Percentiles rank a stretch among this genome's conserved stretches.
These are phyloP conservation scores for Aethes cnicana DNA, from an alignment of 2,888 invertebrate species.

Conservation along the genomic window DNA sequence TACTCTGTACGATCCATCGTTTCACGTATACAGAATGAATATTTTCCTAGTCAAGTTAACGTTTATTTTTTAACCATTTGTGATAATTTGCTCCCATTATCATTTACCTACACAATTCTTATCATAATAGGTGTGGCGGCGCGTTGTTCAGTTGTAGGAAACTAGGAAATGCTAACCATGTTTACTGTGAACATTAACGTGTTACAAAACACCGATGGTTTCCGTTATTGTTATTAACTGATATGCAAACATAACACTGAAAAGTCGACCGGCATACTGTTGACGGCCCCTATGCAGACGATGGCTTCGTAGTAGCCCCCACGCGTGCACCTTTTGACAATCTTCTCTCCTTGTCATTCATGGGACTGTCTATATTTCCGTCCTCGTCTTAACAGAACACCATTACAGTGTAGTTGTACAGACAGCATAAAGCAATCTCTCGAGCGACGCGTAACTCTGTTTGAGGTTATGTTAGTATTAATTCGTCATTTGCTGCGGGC, in stretches of 20 bases:
- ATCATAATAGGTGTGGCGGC: conserved; percentile 25
- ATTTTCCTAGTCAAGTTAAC: conserved; percentile 4
- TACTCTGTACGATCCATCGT: background rate
- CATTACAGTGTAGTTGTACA: conserved; percentile 63
- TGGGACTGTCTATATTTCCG: conserved; percentile 43
- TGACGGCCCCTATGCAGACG: conserved; percentile 20
- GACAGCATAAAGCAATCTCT: conserved; percentile 74
- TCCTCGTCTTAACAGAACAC: conserved; percentile 66
- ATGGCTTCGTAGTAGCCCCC: conserved; percentile 20
- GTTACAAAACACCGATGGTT: conserved; percentile 34
- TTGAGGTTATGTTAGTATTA: conserved; percentile 81
- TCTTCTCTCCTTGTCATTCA: conserved; percentile 52
- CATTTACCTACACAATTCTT: conserved; percentile 24
- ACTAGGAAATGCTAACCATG: conserved; percentile 24
- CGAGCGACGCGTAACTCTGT: conserved; percentile 73
- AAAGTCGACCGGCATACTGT: conserved; percentile 10
- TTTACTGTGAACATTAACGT: conserved; percentile 38
- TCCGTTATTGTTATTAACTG: conserved; percentile 37
- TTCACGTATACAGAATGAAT: background rate
- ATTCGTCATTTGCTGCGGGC: conserved; percentile 64
- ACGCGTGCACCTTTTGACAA: conserved; percentile 50
- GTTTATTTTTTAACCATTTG: background rate
- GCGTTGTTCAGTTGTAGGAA: conserved; percentile 13
- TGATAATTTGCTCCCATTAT: conserved; percentile 15
- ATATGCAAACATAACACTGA: conserved; percentile 20